Conservation (phyloP, 2,888 invertebrate species). For the Diarsia mendica region DNA sequence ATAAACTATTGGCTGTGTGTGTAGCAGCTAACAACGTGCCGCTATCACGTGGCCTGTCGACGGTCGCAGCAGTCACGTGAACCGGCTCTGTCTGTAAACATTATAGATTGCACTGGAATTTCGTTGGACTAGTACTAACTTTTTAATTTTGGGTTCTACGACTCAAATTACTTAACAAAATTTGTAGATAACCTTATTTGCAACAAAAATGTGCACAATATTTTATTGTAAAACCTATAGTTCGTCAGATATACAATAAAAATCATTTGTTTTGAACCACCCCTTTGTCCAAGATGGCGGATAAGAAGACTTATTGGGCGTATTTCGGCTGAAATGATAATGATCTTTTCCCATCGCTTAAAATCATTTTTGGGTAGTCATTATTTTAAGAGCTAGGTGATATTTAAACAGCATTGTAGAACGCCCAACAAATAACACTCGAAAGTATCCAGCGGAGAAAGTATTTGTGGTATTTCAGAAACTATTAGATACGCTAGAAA, state of each 20-base stretch:
- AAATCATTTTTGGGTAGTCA: not conserved
- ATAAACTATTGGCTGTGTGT: slow-evolving; percentile 31
- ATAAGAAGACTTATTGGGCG: not conserved
- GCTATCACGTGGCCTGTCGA: slow-evolving; percentile 50
- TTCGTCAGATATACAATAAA: too few species aligned
- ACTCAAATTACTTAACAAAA: too few species aligned
- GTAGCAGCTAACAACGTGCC: slow-evolving; percentile 55
- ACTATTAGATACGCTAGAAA: not conserved
- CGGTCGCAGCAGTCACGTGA: slow-evolving; percentile 55
- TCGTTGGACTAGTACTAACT: slow-evolving; percentile 1
- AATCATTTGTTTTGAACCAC: too few species aligned
- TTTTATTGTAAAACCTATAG: too few species aligned
- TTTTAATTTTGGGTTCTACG: too few species aligned
- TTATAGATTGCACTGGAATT: slow-evolving; percentile 46
- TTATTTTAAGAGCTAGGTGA: too few species aligned
- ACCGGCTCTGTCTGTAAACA: slow-evolving; percentile 57
- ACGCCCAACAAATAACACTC: not conserved
- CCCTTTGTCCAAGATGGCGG: too few species aligned
- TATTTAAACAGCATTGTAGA: not conserved
- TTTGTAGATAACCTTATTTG: too few species aligned
- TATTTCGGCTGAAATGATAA: not conserved
- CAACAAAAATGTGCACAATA: too few species aligned
- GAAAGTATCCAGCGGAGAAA: not conserved
- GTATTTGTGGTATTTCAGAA: slow-evolving; percentile 18
- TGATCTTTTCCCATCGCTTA: not conserved